Conservation (phyloP, 2,113 vertebrate species). For the Barbus barbus region DNA sequence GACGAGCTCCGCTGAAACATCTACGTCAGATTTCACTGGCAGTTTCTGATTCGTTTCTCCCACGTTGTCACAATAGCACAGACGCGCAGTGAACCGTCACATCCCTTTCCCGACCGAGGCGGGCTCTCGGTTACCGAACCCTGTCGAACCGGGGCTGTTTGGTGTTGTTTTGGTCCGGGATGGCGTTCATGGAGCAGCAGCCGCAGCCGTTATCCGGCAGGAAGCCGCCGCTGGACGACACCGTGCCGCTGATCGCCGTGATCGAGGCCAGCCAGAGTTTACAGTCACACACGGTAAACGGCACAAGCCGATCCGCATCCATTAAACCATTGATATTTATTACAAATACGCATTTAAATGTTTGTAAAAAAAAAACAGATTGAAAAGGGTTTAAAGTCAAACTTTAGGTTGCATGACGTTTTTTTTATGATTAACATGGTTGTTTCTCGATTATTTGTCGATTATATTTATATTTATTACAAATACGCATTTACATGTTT, state of each 20-base stretch:
- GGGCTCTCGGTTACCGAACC: conserved; percentile 39
- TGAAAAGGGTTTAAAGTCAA: not conserved
- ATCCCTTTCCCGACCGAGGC: not conserved
- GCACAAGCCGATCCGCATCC: not conserved
- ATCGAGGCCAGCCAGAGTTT: conserved; percentile 93
- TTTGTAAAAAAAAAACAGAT: too few species aligned
- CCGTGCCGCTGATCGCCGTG: conserved; percentile 83
- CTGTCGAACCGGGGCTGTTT: conserved; percentile 2
- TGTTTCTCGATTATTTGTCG: not conserved
- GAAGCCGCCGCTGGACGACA: conserved; percentile 88
- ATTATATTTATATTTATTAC: not conserved
- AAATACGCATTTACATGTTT: not conserved
- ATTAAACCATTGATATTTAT: not conserved
- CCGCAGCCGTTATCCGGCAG: conserved; percentile 62
- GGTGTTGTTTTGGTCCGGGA: conserved; percentile 58
- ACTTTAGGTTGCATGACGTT: not conserved
- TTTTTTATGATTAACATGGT: not conserved
- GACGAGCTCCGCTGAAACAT: not conserved
- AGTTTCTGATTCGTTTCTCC: conserved; percentile 35
- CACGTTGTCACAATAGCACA: conserved; percentile 28
- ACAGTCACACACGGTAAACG: conserved; percentile 90
- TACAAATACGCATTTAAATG: not conserved
- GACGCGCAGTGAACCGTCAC: not conserved
- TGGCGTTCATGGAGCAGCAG: conserved; percentile 90
- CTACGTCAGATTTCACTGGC: conserved; percentile 18